These are phyloP conservation scores for Macroteleia sp. DNA, from an alignment of 2,888 invertebrate genomes.

Conservation along the genomic window DNA sequence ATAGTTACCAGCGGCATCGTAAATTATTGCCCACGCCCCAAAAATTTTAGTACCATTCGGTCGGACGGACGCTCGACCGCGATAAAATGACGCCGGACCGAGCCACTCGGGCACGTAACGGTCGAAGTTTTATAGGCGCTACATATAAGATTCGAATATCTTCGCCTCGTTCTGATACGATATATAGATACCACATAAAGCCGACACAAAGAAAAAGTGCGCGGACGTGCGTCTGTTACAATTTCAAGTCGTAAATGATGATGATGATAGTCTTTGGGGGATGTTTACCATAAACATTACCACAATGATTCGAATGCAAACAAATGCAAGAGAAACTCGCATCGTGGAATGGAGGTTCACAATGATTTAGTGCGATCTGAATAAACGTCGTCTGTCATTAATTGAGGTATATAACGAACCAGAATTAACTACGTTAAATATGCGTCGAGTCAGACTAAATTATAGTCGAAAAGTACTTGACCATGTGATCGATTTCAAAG, in stretches of 20 bases:
- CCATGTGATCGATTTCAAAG: too few species aligned
- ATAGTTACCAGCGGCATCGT: constrained; percentile 81
- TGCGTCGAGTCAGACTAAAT: too few species aligned
- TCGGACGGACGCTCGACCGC: constrained; percentile 63
- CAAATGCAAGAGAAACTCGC: constrained; percentile 15
- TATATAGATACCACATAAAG: constrained; percentile 35
- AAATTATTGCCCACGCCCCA: constrained; percentile 81
- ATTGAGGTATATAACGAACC: too few species aligned
- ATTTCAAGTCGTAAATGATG: constrained; percentile 29
- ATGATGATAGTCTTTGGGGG: constrained; percentile 34
- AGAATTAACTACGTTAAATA: too few species aligned
- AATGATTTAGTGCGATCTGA: too few species aligned
- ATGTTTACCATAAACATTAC: constrained; percentile 20
- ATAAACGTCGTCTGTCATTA: too few species aligned
- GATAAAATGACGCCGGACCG: constrained; percentile 58
- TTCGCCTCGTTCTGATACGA: constrained; percentile 49
- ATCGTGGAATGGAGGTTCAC: neutral
- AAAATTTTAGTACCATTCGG: constrained; percentile 78
- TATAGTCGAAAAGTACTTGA: too few species aligned
- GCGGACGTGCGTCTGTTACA: constrained; percentile 25
- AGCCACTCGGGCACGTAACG: constrained; percentile 43
- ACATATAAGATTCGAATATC: constrained; percentile 43
- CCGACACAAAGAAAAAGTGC: constrained; percentile 20
- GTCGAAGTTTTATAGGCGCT: constrained; percentile 47
- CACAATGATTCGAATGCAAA: constrained; percentile 25